phyloP scores from a whole-genome alignment of 2,888 invertebrate species.

The Rhogogaster chlorosoma region DNA sequence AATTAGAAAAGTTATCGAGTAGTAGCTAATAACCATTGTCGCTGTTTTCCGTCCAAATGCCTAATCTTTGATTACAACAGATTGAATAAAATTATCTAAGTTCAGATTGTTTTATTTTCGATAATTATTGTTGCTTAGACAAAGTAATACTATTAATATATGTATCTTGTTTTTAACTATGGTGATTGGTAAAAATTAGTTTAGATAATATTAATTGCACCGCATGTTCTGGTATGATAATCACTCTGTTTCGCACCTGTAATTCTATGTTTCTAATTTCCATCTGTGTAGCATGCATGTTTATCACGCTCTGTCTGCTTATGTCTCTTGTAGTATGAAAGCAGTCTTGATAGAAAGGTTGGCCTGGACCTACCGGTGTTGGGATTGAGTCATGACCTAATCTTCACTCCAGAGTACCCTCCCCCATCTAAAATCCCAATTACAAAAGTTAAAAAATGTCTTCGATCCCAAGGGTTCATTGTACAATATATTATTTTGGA shows the following conservation, averaged over 20 bases:
- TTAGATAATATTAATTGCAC: slow-evolving; percentile 7
- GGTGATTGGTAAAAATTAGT: slow-evolving; percentile 25
- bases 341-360: slow-evolving; percentile 59
- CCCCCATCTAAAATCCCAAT: slow-evolving; percentile 50
- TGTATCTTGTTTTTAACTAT: slow-evolving; percentile 68
- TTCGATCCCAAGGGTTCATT: slow-evolving; percentile 63
- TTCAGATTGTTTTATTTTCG: neutral
- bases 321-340: slow-evolving; percentile 60
- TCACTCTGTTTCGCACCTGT: neutral
- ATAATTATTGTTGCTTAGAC: slow-evolving; percentile 51
- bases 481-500: slow-evolving; percentile 75
- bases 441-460: slow-evolving; percentile 54
- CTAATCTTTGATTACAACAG: slow-evolving; percentile 13
- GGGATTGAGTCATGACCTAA: slow-evolving; percentile 57
- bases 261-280: slow-evolving; percentile 44
- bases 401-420: slow-evolving; percentile 53
- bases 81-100: slow-evolving; percentile 13
- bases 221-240: slow-evolving; percentile 8
- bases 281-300: slow-evolving; percentile 57
- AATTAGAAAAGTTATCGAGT: slow-evolving; percentile 5
- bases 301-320: slow-evolving; percentile 52
- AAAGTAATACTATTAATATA: slow-evolving; percentile 68
- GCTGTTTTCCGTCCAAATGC: slow-evolving; percentile 71
- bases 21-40: slow-evolving; percentile 56
- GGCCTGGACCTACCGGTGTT: slow-evolving; percentile 60